These are phyloP conservation scores for Chymomyza amoena DNA, from an alignment of 2,888 invertebrate genomes.

Conservation along the genomic window DNA sequence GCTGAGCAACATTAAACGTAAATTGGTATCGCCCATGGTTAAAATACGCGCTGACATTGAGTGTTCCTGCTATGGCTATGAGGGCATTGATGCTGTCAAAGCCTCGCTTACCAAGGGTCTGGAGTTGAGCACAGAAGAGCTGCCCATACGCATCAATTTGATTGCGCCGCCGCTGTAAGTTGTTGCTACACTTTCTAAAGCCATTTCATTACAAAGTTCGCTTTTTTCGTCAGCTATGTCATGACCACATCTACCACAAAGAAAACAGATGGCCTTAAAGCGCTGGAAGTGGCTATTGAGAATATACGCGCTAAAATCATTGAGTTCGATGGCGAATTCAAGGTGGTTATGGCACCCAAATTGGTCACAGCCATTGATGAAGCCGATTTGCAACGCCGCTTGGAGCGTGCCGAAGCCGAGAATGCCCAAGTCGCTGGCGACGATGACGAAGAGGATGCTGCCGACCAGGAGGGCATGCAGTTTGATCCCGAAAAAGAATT, in stretches of 20 bases:
- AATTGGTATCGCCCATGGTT: constrained; percentile 97
- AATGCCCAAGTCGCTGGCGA: constrained; percentile 96
- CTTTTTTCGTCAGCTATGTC: constrained; percentile 80
- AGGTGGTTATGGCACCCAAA: constrained; percentile 97
- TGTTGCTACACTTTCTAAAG: constrained; percentile 60
- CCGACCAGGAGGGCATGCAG: constrained; percentile 80
- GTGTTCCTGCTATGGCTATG: constrained; percentile 97
- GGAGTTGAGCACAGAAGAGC: constrained; percentile 92
- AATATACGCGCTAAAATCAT: constrained; percentile 91
- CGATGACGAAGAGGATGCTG: constrained; percentile 89
- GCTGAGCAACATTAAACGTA: constrained; percentile 95
- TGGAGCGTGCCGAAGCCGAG: constrained; percentile 95
- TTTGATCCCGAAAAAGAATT: constrained; percentile 78
- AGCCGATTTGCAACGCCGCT: constrained; percentile 94
- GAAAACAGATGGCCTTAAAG: constrained; percentile 93
- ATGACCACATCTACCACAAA: constrained; percentile 99
- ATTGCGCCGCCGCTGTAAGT: constrained; percentile 97
- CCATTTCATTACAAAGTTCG: neutral
- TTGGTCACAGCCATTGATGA: constrained; percentile 99
- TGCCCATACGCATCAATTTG: constrained; percentile 98
- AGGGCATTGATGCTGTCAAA: constrained; percentile 99
- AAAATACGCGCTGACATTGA: constrained; percentile 96
- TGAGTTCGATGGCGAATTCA: constrained; percentile 93
- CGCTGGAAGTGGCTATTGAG: constrained; percentile 92
- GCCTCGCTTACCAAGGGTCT: constrained; percentile 93